Conservation (phyloP, 2,888 invertebrate species). For the Bellardia bayeri region DNA sequence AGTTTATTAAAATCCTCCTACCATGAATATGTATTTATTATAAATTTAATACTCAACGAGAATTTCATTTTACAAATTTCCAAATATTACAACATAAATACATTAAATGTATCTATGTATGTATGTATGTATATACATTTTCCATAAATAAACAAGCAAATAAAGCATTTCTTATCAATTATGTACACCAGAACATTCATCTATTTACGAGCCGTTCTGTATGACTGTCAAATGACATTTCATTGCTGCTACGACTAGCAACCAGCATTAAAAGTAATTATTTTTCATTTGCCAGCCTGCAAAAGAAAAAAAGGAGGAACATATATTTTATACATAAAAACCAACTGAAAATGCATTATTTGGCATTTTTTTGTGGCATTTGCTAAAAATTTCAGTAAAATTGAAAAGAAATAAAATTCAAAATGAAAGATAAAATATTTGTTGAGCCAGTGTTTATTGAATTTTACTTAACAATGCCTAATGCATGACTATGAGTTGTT, state of each 20-base stretch:
- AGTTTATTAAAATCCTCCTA: no score
- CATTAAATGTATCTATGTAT: no score
- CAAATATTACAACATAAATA: no score
- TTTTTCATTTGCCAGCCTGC: slow-evolving; percentile 5
- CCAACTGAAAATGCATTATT: slow-evolving; percentile 12
- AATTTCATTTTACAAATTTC: no score
- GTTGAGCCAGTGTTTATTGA: neutral
- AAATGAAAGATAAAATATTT: slow-evolving; percentile 12
- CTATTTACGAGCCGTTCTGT: neutral
- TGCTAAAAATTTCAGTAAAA: neutral
- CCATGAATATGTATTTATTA: no score
- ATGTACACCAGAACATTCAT: neutral
- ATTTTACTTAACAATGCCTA: slow-evolving; percentile 11
- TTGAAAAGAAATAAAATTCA: no score
- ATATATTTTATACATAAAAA: neutral
- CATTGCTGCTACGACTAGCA: neutral
- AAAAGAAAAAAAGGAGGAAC: neutral
- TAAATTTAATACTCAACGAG: no score
- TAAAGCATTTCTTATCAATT: neutral
- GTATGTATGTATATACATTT: no score
- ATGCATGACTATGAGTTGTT: neutral
- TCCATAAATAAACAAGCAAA: no score
- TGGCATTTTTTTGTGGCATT: slow-evolving; percentile 24
- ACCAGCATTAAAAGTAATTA: slow-evolving; percentile 28
- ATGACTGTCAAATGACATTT: neutral